Percentiles rank a stretch among this genome's conserved stretches.
Evolutionary conservation across 1,140 invertebrate species (phyloP).

Genomic region (Tigriopus japonicus): DNA sequence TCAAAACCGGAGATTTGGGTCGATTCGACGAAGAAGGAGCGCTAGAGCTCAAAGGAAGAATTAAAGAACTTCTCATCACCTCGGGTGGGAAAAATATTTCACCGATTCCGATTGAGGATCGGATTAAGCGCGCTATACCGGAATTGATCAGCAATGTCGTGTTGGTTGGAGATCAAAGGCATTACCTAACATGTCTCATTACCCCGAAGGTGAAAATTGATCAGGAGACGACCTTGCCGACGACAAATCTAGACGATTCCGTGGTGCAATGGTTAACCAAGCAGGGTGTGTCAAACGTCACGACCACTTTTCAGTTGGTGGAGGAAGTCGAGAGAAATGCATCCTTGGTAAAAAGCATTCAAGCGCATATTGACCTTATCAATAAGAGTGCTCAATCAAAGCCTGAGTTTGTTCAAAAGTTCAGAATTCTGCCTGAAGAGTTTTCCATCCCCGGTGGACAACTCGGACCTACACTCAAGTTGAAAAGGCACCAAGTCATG

Average conservation of each 20-base stretch:
- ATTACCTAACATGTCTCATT: slow-evolving; percentile 27
- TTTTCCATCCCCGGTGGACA: slow-evolving; percentile 28
- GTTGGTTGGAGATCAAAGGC: slow-evolving; percentile 27
- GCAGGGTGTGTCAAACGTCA: neutral
- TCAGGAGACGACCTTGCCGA: neutral
- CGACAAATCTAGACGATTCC: neutral
- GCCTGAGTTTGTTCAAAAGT: slow-evolving; percentile 25
- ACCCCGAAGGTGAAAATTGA: slow-evolving; percentile 24
- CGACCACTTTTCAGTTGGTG: neutral
- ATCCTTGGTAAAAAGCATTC: neutral
- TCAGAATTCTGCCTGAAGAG: slow-evolving; percentile 25
- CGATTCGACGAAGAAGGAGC: slow-evolving; percentile 24
- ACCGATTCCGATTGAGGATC: slow-evolving; percentile 27
- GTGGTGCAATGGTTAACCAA: neutral
- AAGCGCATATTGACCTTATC: neutral
- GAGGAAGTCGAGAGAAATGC: neutral
- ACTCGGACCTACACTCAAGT: slow-evolving; percentile 20
- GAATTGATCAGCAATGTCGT: slow-evolving; percentile 25
- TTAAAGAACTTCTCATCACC: slow-evolving; percentile 27
- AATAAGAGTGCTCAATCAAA: neutral
- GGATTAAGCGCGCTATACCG: slow-evolving; percentile 24
- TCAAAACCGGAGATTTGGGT: neutral
- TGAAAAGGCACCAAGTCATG: neutral
- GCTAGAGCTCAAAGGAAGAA: slow-evolving; percentile 25
- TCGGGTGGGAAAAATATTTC: slow-evolving; percentile 29